Conservation (phyloP, 2,797 vertebrate species). For the Enteromius trimaculatus region DNA sequence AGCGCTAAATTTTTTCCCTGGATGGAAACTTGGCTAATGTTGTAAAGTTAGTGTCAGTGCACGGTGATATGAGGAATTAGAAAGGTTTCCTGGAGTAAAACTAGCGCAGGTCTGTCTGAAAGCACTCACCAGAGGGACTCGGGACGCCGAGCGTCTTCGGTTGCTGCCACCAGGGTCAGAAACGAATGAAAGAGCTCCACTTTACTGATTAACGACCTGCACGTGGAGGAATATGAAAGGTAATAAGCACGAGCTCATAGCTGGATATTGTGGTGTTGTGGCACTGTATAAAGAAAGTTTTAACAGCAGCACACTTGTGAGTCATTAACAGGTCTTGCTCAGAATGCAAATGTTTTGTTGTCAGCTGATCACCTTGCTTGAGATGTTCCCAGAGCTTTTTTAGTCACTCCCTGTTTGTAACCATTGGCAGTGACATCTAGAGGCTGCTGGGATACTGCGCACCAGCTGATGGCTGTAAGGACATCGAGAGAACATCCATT, state of each 20-base stretch:
- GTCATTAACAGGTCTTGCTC: neutral
- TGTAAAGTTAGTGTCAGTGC: neutral
- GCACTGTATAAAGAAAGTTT: neutral
- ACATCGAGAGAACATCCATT: neutral
- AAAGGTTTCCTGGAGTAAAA: neutral
- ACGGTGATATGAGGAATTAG: neutral
- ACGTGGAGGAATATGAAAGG: constrained; percentile 21
- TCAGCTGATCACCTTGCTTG: constrained; percentile 81
- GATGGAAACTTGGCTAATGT: too few relatives aligned
- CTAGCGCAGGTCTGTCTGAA: neutral
- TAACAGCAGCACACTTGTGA: neutral
- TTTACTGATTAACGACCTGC: constrained; percentile 91
- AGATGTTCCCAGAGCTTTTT: constrained; percentile 78
- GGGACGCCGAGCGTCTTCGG: constrained; percentile 78
- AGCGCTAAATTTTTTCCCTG: too few relatives aligned
- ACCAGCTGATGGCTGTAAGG: constrained; percentile 91
- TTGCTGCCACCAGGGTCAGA: constrained; percentile 79
- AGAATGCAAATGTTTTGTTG: neutral
- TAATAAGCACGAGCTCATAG: neutral
- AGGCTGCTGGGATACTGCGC: constrained; percentile 83
- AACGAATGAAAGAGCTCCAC: constrained; percentile 89
- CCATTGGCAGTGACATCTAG: constrained; percentile 92
- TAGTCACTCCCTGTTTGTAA: constrained; percentile 91
- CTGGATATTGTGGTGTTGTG: neutral
- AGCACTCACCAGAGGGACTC: constrained; percentile 85